Conservation (phyloP, 30 jellyfish, hydroid and myxozoan genomes). For the Rhopilema esculentum region DNA sequence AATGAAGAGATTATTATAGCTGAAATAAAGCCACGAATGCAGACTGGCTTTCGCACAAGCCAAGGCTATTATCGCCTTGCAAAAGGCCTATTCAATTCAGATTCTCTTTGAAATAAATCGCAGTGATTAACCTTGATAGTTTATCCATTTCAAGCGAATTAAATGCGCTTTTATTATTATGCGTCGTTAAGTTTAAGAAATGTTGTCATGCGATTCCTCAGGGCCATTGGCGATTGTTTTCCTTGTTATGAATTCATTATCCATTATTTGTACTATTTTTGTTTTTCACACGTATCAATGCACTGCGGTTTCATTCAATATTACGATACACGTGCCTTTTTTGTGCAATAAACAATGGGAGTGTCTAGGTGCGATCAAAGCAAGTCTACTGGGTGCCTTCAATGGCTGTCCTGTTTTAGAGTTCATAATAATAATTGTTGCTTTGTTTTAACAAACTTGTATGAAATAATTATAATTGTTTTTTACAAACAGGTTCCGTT, state of each 20-base stretch:
- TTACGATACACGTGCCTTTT: constrained; percentile 13
- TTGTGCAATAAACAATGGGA: background rate
- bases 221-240: constrained; percentile 5
- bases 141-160: constrained; percentile 49
- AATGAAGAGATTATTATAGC: constrained; percentile 71
- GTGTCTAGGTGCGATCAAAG: background rate
- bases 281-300: constrained; percentile 41
- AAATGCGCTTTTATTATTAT: constrained; percentile 23
- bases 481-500: too few relatives aligned
- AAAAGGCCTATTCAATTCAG: constrained; percentile 50
- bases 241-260: constrained; percentile 26
- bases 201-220: constrained; percentile 41
- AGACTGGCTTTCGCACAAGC: constrained; percentile 56
- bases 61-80: constrained; percentile 77
- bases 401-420: too few relatives aligned
- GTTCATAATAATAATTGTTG: too few relatives aligned
- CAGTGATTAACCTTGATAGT: constrained; percentile 48
- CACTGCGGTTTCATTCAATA: constrained; percentile 15
- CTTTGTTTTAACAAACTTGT: too few relatives aligned
- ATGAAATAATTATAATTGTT: too few relatives aligned
- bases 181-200: constrained; percentile 19
- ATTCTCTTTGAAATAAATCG: constrained; percentile 45
- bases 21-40: constrained; percentile 65
- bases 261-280: constrained; percentile 20
- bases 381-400: background rate